These are phyloP conservation scores for Orchesella cincta DNA, from an alignment of 1,140 invertebrate genomes.

Conservation along the genomic window DNA sequence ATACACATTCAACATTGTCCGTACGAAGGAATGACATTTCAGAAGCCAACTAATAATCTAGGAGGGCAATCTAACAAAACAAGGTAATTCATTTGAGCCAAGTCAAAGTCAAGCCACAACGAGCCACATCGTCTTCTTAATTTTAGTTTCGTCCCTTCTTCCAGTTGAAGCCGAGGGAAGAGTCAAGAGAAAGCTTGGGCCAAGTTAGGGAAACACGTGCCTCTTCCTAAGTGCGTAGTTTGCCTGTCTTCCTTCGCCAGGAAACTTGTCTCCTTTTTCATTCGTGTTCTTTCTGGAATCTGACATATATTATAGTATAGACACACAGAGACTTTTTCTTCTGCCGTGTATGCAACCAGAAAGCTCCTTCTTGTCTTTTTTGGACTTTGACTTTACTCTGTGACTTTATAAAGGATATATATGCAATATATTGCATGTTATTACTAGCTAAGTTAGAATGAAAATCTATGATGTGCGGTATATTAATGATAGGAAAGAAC, in stretches of 20 bases:
- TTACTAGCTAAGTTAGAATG: not conserved
- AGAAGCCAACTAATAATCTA: not conserved
- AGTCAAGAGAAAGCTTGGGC: not conserved
- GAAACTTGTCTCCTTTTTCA: not conserved
- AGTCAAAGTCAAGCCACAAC: conserved; percentile 4
- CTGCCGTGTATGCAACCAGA: not conserved
- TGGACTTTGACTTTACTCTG: not conserved
- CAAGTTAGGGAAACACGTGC: not conserved
- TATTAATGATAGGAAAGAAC: not conserved
- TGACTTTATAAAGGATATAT: not conserved
- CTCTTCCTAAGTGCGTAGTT: not conserved
- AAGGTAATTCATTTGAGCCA: conserved; percentile 1
- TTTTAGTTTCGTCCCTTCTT: not conserved
- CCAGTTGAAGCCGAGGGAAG: not conserved
- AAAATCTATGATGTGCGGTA: not conserved
- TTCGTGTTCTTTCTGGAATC: not conserved
- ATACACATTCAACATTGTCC: conserved; percentile 1
- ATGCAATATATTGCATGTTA: not conserved
- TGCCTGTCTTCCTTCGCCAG: not conserved
- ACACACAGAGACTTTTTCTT: too few relatives aligned
- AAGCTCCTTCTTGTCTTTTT: not conserved
- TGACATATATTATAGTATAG: not conserved
- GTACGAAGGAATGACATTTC: not conserved
- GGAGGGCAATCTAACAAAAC: not conserved
- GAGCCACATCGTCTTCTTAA: not conserved